Base-by-base conservation (phyloP, 1,140 invertebrate species). In the Helicoverpa armigera region DNA sequence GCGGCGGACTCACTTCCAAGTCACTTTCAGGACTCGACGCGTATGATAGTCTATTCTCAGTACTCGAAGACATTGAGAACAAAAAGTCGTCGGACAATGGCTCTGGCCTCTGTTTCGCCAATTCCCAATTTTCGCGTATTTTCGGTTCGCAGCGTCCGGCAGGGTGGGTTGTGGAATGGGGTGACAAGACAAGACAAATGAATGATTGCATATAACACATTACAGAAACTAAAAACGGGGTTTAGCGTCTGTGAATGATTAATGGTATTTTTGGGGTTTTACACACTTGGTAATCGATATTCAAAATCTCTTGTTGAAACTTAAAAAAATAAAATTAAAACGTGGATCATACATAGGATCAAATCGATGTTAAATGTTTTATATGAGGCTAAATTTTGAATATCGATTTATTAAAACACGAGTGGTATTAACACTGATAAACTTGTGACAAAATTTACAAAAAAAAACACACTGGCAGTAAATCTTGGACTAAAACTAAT, bases 21-120 rank as follows among this genome's bases (percentile, higher is more conserved):
- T 99, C 98, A 92, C 98, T 98, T 95, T 99, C 98, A 84, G 98
- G 98, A 90, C 98, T 99, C 88, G 98, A 99, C 83, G 98, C 98
- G 95, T 99, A 99, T 90, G 98, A 99, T 83, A 99, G 96, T 89
- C 98, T 97, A 86, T 96, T 96, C 88, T 95, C 95, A 29, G 92
- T 95, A 78, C 96, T 94, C 95, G 98, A 98, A 84, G 98, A 98
- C 98, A 99, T 99, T 88, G 99, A 99, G 96, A 99, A 99, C 90
- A 99, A 97, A 97, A 99, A 99, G 96, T 99, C 98, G 96, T 98
- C 97, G 88, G 97, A 98, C 94, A 98, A 96, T 95, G 97, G 97
- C 96, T 98, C 97, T 95, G 98, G 94, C 83, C 95, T 92, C 94
- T 95, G 90, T 90, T 72, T 80, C 84, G 83, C 82, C 87, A 87